phyloP scores from a whole-genome alignment of 1,140 invertebrate species.

The Heliconius hermathena region DNA sequence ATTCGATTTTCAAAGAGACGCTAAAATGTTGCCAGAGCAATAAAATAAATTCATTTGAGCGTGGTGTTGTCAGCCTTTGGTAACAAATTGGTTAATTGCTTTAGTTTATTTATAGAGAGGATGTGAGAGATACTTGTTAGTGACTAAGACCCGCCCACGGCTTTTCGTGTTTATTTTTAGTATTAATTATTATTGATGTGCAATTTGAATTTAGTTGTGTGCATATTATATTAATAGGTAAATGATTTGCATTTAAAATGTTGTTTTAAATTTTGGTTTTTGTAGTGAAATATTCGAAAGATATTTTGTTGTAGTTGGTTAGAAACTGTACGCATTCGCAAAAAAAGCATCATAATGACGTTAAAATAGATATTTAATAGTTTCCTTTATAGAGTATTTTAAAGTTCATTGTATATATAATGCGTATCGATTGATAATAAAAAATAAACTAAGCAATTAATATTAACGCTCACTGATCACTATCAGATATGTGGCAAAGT shows the following conservation, averaged over 20 bases:
- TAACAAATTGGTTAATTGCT: conserved; percentile 77
- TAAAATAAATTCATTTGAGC: conserved; percentile 66
- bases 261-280: background rate
- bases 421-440: too few relatives aligned
- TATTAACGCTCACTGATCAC: too few relatives aligned
- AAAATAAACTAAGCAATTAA: too few relatives aligned
- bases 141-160: conserved; percentile 29
- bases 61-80: conserved; percentile 64
- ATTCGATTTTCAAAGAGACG: conserved; percentile 75
- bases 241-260: background rate
- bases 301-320: too few relatives aligned
- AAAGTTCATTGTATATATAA: too few relatives aligned
- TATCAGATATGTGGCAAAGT: too few relatives aligned
- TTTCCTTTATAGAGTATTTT: too few relatives aligned
- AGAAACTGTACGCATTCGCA: too few relatives aligned
- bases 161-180: conserved; percentile 12
- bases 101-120: conserved; percentile 55
- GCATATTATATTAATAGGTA: conserved; percentile 2
- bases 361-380: too few relatives aligned
- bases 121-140: conserved; percentile 49
- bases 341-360: too few relatives aligned
- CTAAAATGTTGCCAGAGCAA: conserved; percentile 74
- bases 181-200: conserved; percentile 13
- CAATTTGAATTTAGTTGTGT: background rate
- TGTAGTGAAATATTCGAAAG: background rate